Evolutionary conservation across 2,113 vertebrate genomes (phyloP).

Genomic region (Strix uralensis): DNA sequence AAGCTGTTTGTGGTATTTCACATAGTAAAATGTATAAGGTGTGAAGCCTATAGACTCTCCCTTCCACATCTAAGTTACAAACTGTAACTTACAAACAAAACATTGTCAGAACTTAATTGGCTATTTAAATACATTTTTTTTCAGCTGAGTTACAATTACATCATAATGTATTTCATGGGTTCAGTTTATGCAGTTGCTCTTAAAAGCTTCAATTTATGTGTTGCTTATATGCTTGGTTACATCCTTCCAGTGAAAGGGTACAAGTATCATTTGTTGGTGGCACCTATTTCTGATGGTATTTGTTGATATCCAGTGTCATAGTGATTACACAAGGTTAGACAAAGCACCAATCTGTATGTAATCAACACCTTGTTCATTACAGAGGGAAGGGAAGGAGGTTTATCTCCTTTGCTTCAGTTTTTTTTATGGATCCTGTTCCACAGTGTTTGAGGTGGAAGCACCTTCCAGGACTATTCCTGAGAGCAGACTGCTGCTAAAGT

Average conservation of each 20-base stretch:
- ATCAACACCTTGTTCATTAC: background rate
- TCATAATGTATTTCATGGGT: background rate
- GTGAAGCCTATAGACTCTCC: background rate
- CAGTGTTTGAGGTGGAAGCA: background rate
- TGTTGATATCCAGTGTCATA: background rate
- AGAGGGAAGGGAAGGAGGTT: background rate
- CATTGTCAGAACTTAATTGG: background rate
- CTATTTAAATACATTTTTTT: background rate
- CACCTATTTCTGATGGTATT: background rate
- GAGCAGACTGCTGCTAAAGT: background rate
- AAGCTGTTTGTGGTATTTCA: background rate
- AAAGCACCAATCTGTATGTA: background rate
- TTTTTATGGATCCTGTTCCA: background rate
- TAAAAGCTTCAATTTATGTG: background rate
- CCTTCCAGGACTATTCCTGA: background rate
- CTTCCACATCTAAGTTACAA: background rate
- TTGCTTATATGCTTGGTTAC: background rate
- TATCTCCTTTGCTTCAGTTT: background rate
- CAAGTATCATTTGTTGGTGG: background rate
- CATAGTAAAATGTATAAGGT: background rate
- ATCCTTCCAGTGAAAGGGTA: background rate
- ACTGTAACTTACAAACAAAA: background rate
- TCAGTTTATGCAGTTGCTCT: background rate
- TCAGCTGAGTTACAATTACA: background rate
- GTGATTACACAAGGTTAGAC: background rate